Base-by-base conservation (phyloP, 1,140 invertebrate genomes). In the Amyelois transitella region DNA sequence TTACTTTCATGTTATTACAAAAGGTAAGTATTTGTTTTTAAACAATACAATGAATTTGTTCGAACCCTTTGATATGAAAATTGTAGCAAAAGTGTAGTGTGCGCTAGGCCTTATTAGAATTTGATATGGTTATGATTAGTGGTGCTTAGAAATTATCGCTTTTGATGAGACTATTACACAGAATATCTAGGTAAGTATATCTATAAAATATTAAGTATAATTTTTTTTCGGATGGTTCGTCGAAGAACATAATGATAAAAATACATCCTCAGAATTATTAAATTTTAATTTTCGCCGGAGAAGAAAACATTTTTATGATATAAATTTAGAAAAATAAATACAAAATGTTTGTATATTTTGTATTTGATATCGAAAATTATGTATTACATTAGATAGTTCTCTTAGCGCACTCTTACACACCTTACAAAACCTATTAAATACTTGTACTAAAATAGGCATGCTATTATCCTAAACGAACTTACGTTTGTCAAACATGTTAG, bases 381-480 rank as follows among this genome's bases (percentile, higher is more conserved):
- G 2, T 32, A 10, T 32, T 32, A 6, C 12, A 32, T 6, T 6
- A 38, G 62, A 66, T 48, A 59, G 51, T 58, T 51, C 32, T 65
- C 68, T 53, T 55, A 72, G 66, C 72, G 63, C 77, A 81, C 64
- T 69, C 72, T 58, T 62, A 76, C 69, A 71, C 71, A 72, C 72
- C 63, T 72, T 71, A 77, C 66, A 64, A 78, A 66, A 66, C 62
- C 60, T 77, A 75, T 68, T 66, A 72, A 77, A 73, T 80, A 84
- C 78, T 88, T 86, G 85, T 88, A 88, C 85, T 88, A 86, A 83
- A 77, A 80, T 83, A 86, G 75, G 75, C 75, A 86, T 84, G 78
- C 79, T 78, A 64, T 60, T 75, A 75, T 20, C 55, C 64, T 84
- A 81, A 55, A 76, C 68, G 77, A 81, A 81, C 69, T 73, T 71